Evolutionary conservation across 2,888 invertebrate species (phyloP).

Genomic region (Hyppa rectilinea): DNA sequence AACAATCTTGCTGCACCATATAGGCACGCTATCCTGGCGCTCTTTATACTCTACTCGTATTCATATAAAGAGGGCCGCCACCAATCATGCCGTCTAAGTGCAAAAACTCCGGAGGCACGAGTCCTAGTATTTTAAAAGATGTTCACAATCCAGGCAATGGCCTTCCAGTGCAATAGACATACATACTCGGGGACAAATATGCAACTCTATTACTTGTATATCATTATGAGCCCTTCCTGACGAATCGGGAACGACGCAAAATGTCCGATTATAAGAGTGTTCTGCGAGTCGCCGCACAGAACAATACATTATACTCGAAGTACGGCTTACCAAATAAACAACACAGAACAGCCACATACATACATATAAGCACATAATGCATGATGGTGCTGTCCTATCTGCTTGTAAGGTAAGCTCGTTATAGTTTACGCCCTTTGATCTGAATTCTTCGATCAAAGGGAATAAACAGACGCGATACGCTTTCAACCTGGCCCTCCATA

Average conservation of each 20-base stretch:
- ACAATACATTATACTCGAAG: constrained; percentile 9
- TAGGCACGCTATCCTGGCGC: neutral
- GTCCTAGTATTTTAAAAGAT: constrained; percentile 13
- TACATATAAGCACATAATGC: constrained; percentile 1
- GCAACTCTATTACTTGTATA: neutral
- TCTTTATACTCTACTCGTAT: rapidly evolving
- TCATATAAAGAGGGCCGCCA: neutral
- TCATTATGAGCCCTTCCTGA: constrained; percentile 10
- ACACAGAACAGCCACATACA: neutral
- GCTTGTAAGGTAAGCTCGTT: constrained; percentile 7
- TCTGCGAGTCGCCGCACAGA: constrained; percentile 19
- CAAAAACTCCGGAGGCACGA: constrained; percentile 7
- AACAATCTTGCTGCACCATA: neutral
- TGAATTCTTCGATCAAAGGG: neutral
- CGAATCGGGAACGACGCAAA: constrained; percentile 5
- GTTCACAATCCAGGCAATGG: neutral
- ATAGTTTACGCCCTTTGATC: neutral
- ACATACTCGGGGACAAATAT: constrained; percentile 33
- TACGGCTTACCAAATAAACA: constrained; percentile 11
- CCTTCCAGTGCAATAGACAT: neutral
- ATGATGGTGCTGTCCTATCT: neutral
- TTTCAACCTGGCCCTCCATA: too few relatives aligned
- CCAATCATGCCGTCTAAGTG: neutral
- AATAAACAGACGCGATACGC: constrained; percentile 8
- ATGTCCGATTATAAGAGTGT: constrained; percentile 6